Conservation (phyloP, 2,113 vertebrate genomes). For the Proteles cristata region DNA sequence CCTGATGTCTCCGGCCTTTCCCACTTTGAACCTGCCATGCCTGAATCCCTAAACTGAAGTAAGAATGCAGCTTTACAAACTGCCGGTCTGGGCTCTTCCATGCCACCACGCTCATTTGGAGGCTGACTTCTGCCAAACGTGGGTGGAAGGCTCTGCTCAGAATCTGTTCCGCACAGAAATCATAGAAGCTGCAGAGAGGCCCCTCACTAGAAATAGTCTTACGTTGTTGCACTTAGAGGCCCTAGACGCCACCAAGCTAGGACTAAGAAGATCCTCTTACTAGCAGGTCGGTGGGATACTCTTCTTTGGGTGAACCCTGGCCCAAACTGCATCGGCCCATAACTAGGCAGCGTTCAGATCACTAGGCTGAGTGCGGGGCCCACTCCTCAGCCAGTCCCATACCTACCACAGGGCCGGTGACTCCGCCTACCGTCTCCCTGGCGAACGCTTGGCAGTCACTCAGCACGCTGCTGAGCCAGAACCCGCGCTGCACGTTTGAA, state of each 20-base stretch:
- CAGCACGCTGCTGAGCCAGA: accelerated
- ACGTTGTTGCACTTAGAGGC: background rate
- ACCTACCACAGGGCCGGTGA: background rate
- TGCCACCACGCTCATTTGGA: background rate
- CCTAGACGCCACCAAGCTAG: background rate
- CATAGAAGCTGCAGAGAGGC: background rate
- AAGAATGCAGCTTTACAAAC: background rate
- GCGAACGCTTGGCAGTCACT: background rate
- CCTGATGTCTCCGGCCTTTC: background rate
- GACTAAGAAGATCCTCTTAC: background rate
- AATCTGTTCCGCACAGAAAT: background rate
- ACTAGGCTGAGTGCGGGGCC: background rate
- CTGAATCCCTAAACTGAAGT: background rate
- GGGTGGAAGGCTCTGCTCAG: background rate
- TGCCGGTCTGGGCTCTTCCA: background rate
- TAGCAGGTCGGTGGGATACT: background rate
- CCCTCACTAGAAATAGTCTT: background rate
- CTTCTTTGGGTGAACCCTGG: background rate
- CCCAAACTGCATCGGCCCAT: accelerated
- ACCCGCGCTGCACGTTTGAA: accelerated
- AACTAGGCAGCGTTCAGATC: no score
- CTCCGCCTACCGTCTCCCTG: accelerated
- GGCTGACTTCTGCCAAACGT: background rate
- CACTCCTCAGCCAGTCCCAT: background rate
- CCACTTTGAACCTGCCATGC: background rate